Conservation (phyloP, 2,888 invertebrate genomes). For the Eupithecia dodoneata region DNA sequence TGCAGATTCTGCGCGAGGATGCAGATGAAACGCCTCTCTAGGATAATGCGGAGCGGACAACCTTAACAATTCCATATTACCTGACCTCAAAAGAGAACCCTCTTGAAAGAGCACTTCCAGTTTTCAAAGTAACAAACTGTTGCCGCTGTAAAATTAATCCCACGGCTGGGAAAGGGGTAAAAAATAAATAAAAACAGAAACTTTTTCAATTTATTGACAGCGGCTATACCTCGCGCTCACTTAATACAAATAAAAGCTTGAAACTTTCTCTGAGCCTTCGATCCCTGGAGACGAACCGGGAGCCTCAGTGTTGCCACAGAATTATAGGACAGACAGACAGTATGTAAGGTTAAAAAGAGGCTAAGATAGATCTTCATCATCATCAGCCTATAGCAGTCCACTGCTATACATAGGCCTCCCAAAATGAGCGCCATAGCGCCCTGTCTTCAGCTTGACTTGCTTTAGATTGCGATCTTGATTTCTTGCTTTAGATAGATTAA, state of each 20-base stretch:
- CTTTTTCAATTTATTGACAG: conserved; percentile 19
- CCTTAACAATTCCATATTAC: not conserved
- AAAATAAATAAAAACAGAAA: conserved; percentile 17
- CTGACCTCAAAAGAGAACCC: not conserved
- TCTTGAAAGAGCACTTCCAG: not conserved
- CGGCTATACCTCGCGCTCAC: conserved; percentile 10
- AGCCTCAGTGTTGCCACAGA: conserved; percentile 16
- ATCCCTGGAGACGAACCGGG: conserved; percentile 21
- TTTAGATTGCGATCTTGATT: too few relatives aligned
- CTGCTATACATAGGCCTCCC: too few relatives aligned
- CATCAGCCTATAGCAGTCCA: too few relatives aligned
- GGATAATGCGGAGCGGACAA: not conserved
- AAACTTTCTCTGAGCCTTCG: conserved; percentile 21
- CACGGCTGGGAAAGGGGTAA: conserved; percentile 12
- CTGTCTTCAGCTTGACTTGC: too few relatives aligned
- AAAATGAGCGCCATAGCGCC: too few relatives aligned
- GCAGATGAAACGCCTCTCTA: too few relatives aligned
- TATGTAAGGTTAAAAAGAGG: too few relatives aligned
- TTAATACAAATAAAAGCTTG: conserved; percentile 21
- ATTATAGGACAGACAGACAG: not conserved
- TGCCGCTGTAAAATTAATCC: conserved; percentile 12
- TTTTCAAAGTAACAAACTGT: not conserved
- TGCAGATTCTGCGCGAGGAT: too few relatives aligned
- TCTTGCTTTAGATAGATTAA: too few relatives aligned
- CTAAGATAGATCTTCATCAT: too few relatives aligned